These are phyloP conservation scores for Molossus molossus DNA, from an alignment of 2,797 vertebrate genomes.

Conservation along the genomic window DNA sequence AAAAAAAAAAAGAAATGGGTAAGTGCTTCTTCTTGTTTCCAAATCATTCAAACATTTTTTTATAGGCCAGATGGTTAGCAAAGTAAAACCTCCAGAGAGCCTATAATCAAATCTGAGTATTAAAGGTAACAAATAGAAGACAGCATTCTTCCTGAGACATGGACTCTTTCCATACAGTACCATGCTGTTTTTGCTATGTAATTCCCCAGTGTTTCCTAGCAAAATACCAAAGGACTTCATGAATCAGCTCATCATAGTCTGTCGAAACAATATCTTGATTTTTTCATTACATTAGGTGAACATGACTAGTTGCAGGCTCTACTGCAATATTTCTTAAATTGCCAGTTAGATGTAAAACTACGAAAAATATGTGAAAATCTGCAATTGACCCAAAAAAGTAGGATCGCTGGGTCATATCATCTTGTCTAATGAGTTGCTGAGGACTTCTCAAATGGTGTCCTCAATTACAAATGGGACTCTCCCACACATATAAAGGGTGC, in stretches of 20 bases:
- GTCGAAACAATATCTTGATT: slow-evolving; percentile 22
- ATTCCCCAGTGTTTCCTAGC: neutral
- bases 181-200: neutral
- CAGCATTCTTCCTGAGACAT: slow-evolving; percentile 36
- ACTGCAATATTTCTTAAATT: slow-evolving; percentile 11
- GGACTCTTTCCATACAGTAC: neutral
- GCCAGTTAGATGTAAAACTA: slow-evolving; percentile 9
- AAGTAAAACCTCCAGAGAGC: slow-evolving; percentile 63
- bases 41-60: slow-evolving; percentile 67
- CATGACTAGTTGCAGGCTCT: neutral
- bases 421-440: neutral
- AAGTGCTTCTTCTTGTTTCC: slow-evolving; percentile 38
- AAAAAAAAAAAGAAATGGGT: slow-evolving; percentile 18
- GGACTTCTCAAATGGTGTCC: neutral
- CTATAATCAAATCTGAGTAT: slow-evolving; percentile 37
- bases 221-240: slow-evolving; percentile 47
- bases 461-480: slow-evolving; percentile 46
- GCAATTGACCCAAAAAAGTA: neutral
- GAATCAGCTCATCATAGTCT: neutral
- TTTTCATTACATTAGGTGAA: neutral
- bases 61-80: slow-evolving; percentile 65
- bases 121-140: slow-evolving; percentile 59
- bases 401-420: neutral
- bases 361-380: slow-evolving; percentile 20
- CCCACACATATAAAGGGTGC: neutral